phyloP scores from a whole-genome alignment of 2,113 vertebrate genomes.

The Orycteropus afer region DNA sequence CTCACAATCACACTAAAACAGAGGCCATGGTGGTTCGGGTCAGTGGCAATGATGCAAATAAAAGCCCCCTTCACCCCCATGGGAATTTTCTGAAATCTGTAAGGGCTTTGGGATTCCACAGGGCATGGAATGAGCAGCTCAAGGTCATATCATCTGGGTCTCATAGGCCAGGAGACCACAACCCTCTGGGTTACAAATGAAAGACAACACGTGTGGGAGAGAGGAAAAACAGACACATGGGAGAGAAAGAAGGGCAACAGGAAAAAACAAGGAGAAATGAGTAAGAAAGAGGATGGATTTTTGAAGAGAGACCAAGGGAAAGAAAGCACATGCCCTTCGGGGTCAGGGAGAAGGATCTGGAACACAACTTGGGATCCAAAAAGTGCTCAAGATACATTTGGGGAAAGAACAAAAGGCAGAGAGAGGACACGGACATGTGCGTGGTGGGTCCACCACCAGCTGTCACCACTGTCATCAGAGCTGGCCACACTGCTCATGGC shows the following conservation, averaged over 20 bases:
- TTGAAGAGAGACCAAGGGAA: neutral
- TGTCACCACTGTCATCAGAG: neutral
- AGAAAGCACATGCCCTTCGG: neutral
- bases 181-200: neutral
- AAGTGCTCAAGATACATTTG: neutral
- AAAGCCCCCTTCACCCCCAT: neutral
- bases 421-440: neutral
- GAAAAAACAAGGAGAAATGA: neutral
- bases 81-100: neutral
- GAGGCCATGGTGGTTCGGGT: neutral
- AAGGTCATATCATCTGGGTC: neutral
- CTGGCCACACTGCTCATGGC: neutral
- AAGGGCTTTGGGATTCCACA: neutral
- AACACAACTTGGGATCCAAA: neutral
- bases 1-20: neutral
- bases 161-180: neutral
- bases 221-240: neutral
- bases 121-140: neutral
- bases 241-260: neutral
- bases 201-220: neutral
- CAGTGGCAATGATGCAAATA: neutral
- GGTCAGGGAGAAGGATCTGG: neutral
- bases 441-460: neutral
- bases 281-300: neutral
- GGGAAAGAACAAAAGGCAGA: neutral